A percentile compares a stretch with the other conserved stretches of the same genome.
Conservation (phyloP, 37 sponge, comb jelly and placozoan genomes). For the Axinella damicornis region DNA sequence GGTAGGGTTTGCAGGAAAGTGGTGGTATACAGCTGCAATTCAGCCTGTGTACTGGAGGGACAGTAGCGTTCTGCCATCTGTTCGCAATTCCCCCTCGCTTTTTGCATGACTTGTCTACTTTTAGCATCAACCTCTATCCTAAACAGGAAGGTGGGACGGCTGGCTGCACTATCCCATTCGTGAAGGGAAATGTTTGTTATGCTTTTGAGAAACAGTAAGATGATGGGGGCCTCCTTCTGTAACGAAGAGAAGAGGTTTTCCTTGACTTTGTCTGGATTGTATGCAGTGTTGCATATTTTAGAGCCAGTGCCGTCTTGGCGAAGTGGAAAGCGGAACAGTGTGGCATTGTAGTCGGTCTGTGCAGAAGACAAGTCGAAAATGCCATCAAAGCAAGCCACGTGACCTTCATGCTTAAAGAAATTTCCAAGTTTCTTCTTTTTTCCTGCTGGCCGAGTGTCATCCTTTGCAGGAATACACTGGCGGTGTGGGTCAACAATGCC, state of each 20-base stretch:
- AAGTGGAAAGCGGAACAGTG: slow-evolving; percentile 85
- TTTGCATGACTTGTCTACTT: not conserved
- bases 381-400: slow-evolving; percentile 36
- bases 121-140: not conserved
- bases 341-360: slow-evolving; percentile 41
- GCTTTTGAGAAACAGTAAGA: slow-evolving; percentile 72
- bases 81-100: not conserved
- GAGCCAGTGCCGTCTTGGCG: slow-evolving; percentile 42
- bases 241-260: slow-evolving; percentile 56
- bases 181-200: slow-evolving; percentile 50
- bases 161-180: not conserved
- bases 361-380: slow-evolving; percentile 32
- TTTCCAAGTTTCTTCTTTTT: slow-evolving; percentile 13
- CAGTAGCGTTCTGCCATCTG: not conserved
- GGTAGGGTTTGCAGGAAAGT: not conserved
- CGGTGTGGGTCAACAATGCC: slow-evolving; percentile 72
- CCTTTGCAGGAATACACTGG: not conserved
- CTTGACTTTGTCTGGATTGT: slow-evolving; percentile 37
- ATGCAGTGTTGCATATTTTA: slow-evolving; percentile 26
- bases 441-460: slow-evolving; percentile 15
- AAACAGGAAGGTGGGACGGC: not conserved
- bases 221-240: slow-evolving; percentile 40
- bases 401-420: slow-evolving; percentile 32
- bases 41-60: not conserved
- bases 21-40: slow-evolving; percentile 1